Conservation (phyloP, 30 jellyfish, hydroid and myxozoan genomes). For the Chrysaora quinquecirrha region DNA sequence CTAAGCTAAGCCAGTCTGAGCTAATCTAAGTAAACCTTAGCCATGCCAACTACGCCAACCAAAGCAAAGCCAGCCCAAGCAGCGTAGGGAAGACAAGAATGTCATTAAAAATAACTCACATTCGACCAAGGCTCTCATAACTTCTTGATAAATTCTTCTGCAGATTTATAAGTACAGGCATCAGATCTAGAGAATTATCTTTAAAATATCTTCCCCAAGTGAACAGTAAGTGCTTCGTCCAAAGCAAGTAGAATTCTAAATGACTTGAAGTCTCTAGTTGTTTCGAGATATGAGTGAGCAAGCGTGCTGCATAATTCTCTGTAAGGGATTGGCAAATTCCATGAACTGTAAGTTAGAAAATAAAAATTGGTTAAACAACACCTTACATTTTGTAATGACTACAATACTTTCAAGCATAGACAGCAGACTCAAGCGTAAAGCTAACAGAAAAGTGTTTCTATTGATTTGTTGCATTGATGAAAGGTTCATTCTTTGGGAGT, state of each 20-base stretch:
- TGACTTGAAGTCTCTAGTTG: slow-evolving; percentile 80
- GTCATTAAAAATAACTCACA: slow-evolving; percentile 44
- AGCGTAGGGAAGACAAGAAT: neutral
- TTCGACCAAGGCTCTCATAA: slow-evolving; percentile 54
- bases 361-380: neutral
- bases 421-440: too few relatives aligned
- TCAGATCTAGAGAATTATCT: slow-evolving; percentile 49
- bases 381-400: too few relatives aligned
- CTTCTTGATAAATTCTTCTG: slow-evolving; percentile 67
- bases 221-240: slow-evolving; percentile 80
- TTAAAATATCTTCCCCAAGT: slow-evolving; percentile 72
- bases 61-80: neutral
- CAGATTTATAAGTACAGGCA: slow-evolving; percentile 73
- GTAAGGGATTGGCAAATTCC: slow-evolving; percentile 62
- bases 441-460: too few relatives aligned
- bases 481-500: too few relatives aligned
- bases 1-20: neutral
- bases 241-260: slow-evolving; percentile 78
- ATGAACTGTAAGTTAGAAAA: slow-evolving; percentile 53
- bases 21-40: neutral
- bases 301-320: slow-evolving; percentile 43
- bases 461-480: too few relatives aligned
- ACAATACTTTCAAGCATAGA: too few relatives aligned
- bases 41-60: too few relatives aligned
- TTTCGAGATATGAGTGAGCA: slow-evolving; percentile 66